A percentile compares a stretch with the other conserved stretches of the same genome.
These are phyloP conservation scores for Falco naumanni DNA, from an alignment of 2,797 vertebrate species.

Conservation along the genomic window DNA sequence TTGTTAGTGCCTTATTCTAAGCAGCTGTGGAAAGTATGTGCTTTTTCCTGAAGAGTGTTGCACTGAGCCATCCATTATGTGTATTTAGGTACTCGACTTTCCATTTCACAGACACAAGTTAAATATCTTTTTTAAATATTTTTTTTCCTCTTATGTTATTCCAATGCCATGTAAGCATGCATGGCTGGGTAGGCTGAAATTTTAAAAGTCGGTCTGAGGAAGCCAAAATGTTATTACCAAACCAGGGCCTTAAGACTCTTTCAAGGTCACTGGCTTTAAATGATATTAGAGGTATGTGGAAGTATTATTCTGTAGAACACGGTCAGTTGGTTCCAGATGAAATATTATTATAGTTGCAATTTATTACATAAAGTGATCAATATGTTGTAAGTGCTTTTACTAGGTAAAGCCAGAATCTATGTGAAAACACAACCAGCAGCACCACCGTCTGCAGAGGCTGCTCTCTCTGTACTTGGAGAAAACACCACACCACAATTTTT, in stretches of 20 bases:
- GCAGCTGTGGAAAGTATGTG: background rate
- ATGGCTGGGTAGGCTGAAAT: background rate
- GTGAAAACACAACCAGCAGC: background rate
- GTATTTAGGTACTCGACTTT: background rate
- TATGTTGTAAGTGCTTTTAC: background rate
- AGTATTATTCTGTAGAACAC: background rate
- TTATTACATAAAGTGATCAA: background rate
- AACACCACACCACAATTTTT: background rate
- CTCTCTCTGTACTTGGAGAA: background rate
- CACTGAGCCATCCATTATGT: background rate
- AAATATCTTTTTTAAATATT: background rate
- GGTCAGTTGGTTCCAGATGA: background rate
- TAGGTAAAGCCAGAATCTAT: background rate
- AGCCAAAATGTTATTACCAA: background rate
- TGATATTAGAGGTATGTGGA: background rate
- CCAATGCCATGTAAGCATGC: background rate
- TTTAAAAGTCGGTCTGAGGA: background rate
- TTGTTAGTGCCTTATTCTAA: background rate
- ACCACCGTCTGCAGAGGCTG: background rate
- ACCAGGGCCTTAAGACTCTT: background rate
- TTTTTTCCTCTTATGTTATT: background rate
- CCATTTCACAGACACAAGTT: background rate
- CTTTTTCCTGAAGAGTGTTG: background rate
- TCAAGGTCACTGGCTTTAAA: background rate
- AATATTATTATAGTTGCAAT: background rate